Evolutionary conservation across 2,888 invertebrate genomes (phyloP), one percentile per base, ranked within the genome.

Genomic region (Drosophila formosana): DNA sequence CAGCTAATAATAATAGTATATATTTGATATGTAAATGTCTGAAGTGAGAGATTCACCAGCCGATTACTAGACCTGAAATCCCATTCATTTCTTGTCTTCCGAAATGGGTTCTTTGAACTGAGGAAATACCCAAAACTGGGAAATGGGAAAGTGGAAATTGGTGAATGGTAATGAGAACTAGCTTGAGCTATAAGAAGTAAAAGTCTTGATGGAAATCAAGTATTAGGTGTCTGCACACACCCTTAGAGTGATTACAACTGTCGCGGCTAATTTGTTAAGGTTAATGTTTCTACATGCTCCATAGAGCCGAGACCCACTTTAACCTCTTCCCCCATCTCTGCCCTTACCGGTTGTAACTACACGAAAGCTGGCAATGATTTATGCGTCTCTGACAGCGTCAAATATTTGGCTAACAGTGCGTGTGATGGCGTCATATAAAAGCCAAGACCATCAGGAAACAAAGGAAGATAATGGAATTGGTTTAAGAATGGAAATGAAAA

Each of bases 391-490:
- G 57, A 57, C 70, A 72, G 82, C 11, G 57, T 68, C 64, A 64
- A 69, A 72, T 62, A 70, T 73, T 82, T 80, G 68, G 69, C 58
- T 72, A 72, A 65, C 66, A 18, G 52, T 49, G 53, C 57, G 60
- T 53, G 82, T 51, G 82, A 84, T 84, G 84, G 86, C 88, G 88
- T 84, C 84, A 84, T 85, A 46, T 64, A 5, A 34, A 65, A 66
- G n/a, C 23, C 50, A 28, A 30, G 39, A 56, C 64, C 49, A 41
- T 28, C n/a, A 41, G 45, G 3, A 41, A 49, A 28, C 55, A 47
- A 39, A n/a, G 18, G 0, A 34, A 30, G 41, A 37, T 34, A 47
- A 18, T 18, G 18, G 7, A 18, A 46, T 13, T 4, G 3, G 4
- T 1, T 32, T 8, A 2, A 30, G 6, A 7, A 7, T 7, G 50